Conservation (phyloP, 2,797 vertebrate genomes). For the Loris lydekkerianus region DNA sequence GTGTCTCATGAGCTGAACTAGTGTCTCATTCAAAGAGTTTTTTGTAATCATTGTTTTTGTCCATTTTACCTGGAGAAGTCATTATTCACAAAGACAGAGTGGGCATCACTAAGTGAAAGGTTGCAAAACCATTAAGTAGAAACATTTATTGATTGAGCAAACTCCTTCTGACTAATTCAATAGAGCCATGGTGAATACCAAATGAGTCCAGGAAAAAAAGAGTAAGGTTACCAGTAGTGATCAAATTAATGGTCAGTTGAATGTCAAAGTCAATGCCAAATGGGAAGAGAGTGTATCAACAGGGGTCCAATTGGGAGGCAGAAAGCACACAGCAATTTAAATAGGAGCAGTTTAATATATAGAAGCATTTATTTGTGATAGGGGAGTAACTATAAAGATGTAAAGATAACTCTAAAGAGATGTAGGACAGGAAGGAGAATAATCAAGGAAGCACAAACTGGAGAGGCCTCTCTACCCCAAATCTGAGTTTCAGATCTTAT, state of each 20-base stretch:
- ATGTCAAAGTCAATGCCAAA: background rate
- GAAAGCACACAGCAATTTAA: background rate
- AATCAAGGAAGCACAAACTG: background rate
- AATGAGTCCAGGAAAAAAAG: background rate
- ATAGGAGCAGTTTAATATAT: background rate
- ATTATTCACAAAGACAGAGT: background rate
- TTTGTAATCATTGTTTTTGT: background rate
- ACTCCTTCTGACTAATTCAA: background rate
- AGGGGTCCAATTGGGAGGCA: background rate
- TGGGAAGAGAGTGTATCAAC: background rate
- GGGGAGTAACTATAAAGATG: background rate
- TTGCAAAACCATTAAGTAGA: conserved; percentile 7
- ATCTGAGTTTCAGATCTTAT: background rate
- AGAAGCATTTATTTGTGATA: background rate
- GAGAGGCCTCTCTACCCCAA: background rate
- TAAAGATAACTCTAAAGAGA: background rate
- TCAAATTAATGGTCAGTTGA: background rate
- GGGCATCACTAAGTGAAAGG: background rate
- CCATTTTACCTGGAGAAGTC: conserved; percentile 37
- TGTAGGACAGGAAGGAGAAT: background rate
- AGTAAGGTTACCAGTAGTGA: background rate
- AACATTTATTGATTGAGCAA: background rate
- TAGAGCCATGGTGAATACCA: background rate
- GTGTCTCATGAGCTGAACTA: background rate
- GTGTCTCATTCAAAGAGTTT: background rate